A percentile compares a stretch with the other conserved stretches of the same genome.
These are phyloP conservation scores for Chrosomus eos DNA, from an alignment of 2,797 vertebrate species.

Conservation along the genomic window DNA sequence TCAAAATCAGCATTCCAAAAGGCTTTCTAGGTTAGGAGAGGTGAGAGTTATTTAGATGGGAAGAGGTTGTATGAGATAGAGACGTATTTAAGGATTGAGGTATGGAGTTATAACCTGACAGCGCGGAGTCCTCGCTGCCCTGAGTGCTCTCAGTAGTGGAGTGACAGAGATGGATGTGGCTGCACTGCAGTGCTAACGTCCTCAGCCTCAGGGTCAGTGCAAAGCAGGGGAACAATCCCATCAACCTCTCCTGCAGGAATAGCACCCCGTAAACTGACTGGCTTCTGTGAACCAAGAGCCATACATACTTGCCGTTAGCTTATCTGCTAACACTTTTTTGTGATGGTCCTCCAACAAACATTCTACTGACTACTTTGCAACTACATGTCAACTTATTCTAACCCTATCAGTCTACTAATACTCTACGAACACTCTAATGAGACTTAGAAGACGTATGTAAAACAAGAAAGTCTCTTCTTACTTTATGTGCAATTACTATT, in stretches of 20 bases:
- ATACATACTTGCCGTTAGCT: neutral
- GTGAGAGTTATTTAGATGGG: conserved; percentile 41
- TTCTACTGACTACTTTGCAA: too few relatives aligned
- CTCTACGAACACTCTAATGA: too few relatives aligned
- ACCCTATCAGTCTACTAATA: too few relatives aligned
- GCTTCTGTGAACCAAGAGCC: conserved; percentile 39
- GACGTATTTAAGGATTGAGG: conserved; percentile 49
- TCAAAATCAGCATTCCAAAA: conserved; percentile 41
- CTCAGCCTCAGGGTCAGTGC: conserved; percentile 57
- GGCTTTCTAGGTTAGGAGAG: conserved; percentile 14
- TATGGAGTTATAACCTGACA: conserved; percentile 56
- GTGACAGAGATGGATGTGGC: conserved; percentile 63
- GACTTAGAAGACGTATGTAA: too few relatives aligned
- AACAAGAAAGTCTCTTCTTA: too few relatives aligned
- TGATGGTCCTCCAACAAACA: too few relatives aligned
- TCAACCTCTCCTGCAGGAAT: conserved; percentile 56
- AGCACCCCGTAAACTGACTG: conserved; percentile 44
- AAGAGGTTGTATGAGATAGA: conserved; percentile 49
- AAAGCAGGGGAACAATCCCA: conserved; percentile 61
- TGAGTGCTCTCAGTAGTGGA: conserved; percentile 35
- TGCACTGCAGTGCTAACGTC: conserved; percentile 49
- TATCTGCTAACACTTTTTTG: too few relatives aligned
- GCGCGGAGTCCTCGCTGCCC: conserved; percentile 47
- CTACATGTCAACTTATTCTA: too few relatives aligned
- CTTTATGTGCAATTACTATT: neutral